Percentiles rank a stretch among this genome's conserved stretches.
Conservation (phyloP, 2,113 vertebrate species). For the Tichodroma muraria region DNA sequence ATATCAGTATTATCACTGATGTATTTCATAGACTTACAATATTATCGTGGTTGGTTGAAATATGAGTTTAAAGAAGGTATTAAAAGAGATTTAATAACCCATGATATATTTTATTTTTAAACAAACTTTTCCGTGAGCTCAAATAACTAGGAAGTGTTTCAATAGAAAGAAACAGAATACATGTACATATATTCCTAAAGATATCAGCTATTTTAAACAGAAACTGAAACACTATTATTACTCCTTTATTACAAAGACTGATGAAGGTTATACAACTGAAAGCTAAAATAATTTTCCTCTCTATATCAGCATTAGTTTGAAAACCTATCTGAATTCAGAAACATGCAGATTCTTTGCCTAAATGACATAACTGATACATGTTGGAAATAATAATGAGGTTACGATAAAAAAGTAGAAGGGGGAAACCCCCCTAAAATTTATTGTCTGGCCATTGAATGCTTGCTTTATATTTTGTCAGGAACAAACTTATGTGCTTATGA, state of each 20-base stretch:
- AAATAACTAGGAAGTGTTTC: background rate
- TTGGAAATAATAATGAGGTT: background rate
- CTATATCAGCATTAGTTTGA: background rate
- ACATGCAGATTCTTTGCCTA: background rate
- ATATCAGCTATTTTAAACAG: background rate
- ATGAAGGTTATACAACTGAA: background rate
- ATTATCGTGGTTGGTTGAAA: background rate
- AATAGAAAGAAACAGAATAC: background rate
- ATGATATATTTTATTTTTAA: background rate
- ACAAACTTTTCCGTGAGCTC: background rate
- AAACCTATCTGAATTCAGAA: background rate
- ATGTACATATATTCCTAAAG: background rate
- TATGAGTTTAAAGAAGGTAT: background rate
- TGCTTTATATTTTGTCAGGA: background rate
- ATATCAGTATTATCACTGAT: background rate
- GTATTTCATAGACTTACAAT: background rate
- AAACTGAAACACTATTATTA: background rate
- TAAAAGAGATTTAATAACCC: background rate
- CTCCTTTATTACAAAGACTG: background rate
- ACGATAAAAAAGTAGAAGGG: background rate
- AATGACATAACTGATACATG: background rate
- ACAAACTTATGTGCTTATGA: background rate
- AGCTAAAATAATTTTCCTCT: background rate
- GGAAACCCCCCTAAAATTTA: background rate
- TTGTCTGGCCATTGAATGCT: background rate